Evolutionary conservation across 2,113 vertebrate genomes (phyloP), one percentile per base, ranked within the genome.

Genomic region (Nesoenas mayeri): DNA sequence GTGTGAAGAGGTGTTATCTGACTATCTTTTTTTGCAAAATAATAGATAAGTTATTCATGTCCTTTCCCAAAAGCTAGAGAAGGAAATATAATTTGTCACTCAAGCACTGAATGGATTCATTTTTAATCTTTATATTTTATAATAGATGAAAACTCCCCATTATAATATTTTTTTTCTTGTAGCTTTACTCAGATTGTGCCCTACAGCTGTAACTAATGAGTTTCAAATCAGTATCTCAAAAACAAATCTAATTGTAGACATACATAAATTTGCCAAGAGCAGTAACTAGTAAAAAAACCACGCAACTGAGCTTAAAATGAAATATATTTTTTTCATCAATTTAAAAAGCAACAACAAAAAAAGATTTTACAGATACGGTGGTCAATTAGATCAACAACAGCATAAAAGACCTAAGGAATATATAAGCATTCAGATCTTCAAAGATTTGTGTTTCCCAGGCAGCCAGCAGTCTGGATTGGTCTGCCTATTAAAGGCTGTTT

Each of bases 81-180:
- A 91, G 7, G 4, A 92, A 78, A 82, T 19, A 32, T n/a, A 50
- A 62, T 84, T 92, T 94, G 34, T 67, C 47, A 60, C 17, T 85
- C n/a, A 90, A 47, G 2, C 19, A 85, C 56, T 66, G 58, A 78
- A 93, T 94, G 22, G 20, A 36, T 2, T 1, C 4, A 62, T 79
- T 96, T 96, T 94, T 85, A 92, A 90, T 72, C 6, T 60, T 71
- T 95, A 24, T 13, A 51, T 38, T 92, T 94, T 70, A 66, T 18
- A 84, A 29, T 13, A 74, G 10, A 67, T 82, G 24, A 82, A 77
- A 87, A 86, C 32, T 36, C 9, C 25, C 31, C 25, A 75, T 79
- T 91, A 88, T 91, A 85, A 89, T 47, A 24, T 18, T 53, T 12
- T 79, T 54, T 89, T 83, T 36, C 29, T 82, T 50, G 19, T 74